Percentiles rank a stretch among this genome's conserved stretches.
phyloP scores from a whole-genome alignment of 2,888 invertebrate genomes.

The Azorinus chamasolen region DNA sequence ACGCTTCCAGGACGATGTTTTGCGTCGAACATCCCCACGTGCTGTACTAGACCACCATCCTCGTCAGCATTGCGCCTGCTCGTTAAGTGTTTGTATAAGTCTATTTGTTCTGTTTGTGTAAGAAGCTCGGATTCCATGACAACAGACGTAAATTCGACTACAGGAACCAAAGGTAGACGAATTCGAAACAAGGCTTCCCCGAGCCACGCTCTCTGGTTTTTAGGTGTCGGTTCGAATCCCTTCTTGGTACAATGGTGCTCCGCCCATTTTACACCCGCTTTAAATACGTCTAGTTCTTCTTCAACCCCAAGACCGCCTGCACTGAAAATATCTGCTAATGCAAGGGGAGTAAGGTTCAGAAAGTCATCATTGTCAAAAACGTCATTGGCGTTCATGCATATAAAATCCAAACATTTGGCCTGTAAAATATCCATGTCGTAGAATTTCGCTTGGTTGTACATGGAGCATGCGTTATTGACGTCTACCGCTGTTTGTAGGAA shows the following conservation, averaged over 20 bases:
- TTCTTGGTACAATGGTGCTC: slow-evolving; percentile 60
- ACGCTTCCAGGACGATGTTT: slow-evolving; percentile 58
- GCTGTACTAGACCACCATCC: slow-evolving; percentile 39
- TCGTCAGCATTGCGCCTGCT: slow-evolving; percentile 25
- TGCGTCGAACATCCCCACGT: slow-evolving; percentile 61
- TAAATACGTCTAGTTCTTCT: slow-evolving; percentile 62
- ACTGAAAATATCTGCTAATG: slow-evolving; percentile 41
- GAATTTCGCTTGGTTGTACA: slow-evolving; percentile 60
- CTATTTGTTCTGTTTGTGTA: slow-evolving; percentile 55
- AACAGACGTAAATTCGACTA: slow-evolving; percentile 55
- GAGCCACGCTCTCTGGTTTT: slow-evolving; percentile 59
- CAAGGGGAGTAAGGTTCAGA: slow-evolving; percentile 46
- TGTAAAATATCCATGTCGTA: slow-evolving; percentile 61
- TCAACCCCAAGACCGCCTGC: slow-evolving; percentile 52
- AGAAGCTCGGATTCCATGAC: slow-evolving; percentile 55
- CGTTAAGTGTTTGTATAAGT: slow-evolving; percentile 64
- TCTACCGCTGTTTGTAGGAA: slow-evolving; percentile 64
- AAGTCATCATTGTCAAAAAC: slow-evolving; percentile 59
- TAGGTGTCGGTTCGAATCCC: slow-evolving; percentile 51
- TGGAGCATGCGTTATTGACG: slow-evolving; percentile 57
- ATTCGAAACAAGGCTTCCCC: slow-evolving; percentile 61
- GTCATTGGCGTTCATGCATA: slow-evolving; percentile 63
- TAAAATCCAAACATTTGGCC: slow-evolving; percentile 54
- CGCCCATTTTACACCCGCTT: slow-evolving; percentile 64
- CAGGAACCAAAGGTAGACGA: slow-evolving; percentile 59